These are phyloP conservation scores for Stichopus chloronotus DNA, from an alignment of 35 echinoderm and acorn worm species.

Conservation along the genomic window DNA sequence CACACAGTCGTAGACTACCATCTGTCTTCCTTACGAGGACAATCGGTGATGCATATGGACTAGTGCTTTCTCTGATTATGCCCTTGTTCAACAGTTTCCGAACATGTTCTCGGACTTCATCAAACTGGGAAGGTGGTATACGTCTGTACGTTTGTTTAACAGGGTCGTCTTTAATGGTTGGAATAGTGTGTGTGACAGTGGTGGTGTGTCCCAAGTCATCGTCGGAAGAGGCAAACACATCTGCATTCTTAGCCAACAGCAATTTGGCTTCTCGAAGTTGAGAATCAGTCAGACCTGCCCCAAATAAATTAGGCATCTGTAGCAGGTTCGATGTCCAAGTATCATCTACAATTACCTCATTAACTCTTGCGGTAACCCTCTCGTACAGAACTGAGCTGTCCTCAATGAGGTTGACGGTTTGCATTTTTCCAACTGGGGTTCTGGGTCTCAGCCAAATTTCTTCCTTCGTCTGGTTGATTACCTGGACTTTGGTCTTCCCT, in stretches of 20 bases:
- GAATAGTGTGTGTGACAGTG: conserved; percentile 40
- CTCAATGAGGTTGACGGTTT: not conserved
- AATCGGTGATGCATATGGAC: too few species aligned
- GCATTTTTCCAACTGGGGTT: conserved; percentile 11
- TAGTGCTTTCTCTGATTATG: conserved; percentile 32
- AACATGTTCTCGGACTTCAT: conserved; percentile 45
- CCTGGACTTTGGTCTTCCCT: not conserved
- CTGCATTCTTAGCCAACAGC: not conserved
- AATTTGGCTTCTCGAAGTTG: not conserved
- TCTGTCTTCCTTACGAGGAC: conserved; percentile 56
- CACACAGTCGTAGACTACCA: conserved; percentile 40
- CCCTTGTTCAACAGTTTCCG: conserved; percentile 37
- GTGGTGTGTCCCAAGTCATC: not conserved
- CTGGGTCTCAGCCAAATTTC: not conserved
- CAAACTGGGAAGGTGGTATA: conserved; percentile 54
- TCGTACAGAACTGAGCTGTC: not conserved
- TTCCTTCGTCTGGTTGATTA: conserved; percentile 39
- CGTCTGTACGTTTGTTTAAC: conserved; percentile 26
- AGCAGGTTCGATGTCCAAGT: not conserved
- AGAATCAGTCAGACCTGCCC: not conserved
- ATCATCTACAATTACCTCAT: not conserved
- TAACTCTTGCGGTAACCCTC: too few species aligned
- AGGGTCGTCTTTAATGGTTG: conserved; percentile 8
- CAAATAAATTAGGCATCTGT: not conserved
- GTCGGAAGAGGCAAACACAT: conserved; percentile 23